phyloP scores from a whole-genome alignment of 2,797 vertebrate species.

The Buceros bicornis region DNA sequence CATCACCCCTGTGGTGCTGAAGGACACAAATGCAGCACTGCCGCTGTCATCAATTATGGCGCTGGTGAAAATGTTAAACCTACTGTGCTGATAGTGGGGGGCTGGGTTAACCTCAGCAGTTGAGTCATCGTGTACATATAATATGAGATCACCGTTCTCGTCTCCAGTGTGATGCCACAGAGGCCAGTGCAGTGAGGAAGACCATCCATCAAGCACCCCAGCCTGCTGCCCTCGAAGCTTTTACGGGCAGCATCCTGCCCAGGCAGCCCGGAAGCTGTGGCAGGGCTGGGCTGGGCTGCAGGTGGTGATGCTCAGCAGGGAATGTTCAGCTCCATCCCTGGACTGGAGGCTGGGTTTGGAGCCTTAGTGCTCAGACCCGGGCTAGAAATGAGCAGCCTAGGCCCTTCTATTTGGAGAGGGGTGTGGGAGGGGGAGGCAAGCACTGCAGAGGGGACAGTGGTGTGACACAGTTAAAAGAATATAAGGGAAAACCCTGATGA shows the following conservation, averaged over 20 bases:
- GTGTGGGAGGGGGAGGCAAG: background rate
- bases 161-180: background rate
- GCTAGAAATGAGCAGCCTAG: background rate
- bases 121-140: background rate
- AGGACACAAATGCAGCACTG: background rate
- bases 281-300: background rate
- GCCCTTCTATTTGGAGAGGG: background rate
- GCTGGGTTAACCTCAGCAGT: background rate
- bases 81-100: fast-evolving
- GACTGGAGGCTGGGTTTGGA: background rate
- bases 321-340: background rate
- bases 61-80: background rate
- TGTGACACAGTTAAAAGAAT: background rate
- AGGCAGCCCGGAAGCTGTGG: background rate
- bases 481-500: background rate
- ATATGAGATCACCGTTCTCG: background rate
- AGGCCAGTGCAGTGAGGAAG: background rate
- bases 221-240: background rate
- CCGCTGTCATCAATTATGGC: fast-evolving
- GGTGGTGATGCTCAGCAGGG: background rate
- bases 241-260: background rate
- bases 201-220: background rate
- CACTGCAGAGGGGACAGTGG: fast-evolving
- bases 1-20: background rate
- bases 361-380: background rate